phyloP scores from a whole-genome alignment of 2,888 invertebrate species.

The Villa cingulata region DNA sequence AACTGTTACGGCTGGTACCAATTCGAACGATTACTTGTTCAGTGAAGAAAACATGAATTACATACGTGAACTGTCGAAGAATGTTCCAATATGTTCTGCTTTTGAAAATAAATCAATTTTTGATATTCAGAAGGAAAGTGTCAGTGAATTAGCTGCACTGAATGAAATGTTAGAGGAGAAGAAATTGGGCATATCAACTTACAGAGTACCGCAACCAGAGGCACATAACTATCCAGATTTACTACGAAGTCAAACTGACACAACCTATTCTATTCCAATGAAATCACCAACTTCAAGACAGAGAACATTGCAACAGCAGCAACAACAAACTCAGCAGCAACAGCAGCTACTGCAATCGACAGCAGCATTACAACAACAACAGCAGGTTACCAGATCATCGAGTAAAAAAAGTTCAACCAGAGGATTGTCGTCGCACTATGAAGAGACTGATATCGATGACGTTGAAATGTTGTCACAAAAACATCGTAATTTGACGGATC shows the following conservation, averaged over 20 bases:
- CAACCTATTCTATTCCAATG: background rate
- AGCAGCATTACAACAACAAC: background rate
- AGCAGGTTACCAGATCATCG: background rate
- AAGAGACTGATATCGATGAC: constrained; percentile 22
- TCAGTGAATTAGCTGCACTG: constrained; percentile 22
- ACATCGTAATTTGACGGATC: constrained; percentile 49
- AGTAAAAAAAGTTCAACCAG: background rate
- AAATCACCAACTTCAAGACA: constrained; percentile 1
- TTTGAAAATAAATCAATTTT: constrained; percentile 36
- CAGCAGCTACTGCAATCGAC: background rate
- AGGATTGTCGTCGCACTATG: constrained; percentile 12
- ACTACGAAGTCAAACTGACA: constrained; percentile 9
- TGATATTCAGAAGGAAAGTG: constrained; percentile 20
- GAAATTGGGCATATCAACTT: background rate
- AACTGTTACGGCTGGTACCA: background rate
- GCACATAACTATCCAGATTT: constrained; percentile 15
- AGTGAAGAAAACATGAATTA: constrained; percentile 34
- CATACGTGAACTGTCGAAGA: constrained; percentile 33
- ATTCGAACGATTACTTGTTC: constrained; percentile 23
- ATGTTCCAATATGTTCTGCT: constrained; percentile 34
- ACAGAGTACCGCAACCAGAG: background rate
- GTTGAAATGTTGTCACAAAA: constrained; percentile 18
- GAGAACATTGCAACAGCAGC: background rate
- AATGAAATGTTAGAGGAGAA: constrained; percentile 13
- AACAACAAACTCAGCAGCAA: background rate